Conservation (phyloP, 2,113 vertebrate genomes). For the Anseranas semipalmata region DNA sequence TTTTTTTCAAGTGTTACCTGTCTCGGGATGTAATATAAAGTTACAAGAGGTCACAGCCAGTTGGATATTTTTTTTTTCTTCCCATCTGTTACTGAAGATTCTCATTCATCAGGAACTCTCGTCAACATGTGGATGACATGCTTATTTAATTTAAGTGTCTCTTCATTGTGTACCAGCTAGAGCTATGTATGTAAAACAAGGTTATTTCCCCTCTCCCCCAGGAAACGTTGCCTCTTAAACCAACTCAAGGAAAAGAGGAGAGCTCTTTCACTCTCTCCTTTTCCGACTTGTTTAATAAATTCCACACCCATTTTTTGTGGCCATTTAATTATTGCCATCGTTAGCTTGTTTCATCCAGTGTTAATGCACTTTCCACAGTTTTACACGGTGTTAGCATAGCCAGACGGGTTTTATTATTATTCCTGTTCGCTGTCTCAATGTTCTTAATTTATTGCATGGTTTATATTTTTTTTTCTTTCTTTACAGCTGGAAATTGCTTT, state of each 20-base stretch:
- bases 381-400: constrained; percentile 80
- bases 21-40: constrained; percentile 51
- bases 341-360: constrained; percentile 81
- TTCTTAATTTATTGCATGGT: constrained; percentile 95
- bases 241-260: constrained; percentile 18
- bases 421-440: constrained; percentile 81
- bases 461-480: constrained; percentile 79
- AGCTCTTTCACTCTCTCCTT: not conserved
- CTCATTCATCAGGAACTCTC: constrained; percentile 38
- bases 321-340: constrained; percentile 73
- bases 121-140: constrained; percentile 54
- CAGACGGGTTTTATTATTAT: constrained; percentile 79
- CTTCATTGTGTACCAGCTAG: constrained; percentile 60
- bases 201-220: constrained; percentile 43
- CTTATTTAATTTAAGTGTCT: constrained; percentile 62
- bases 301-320: constrained; percentile 56
- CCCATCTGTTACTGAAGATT: constrained; percentile 69
- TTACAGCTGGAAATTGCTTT: constrained; percentile 82
- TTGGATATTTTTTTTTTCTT: constrained; percentile 39
- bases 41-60: constrained; percentile 68
- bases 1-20: constrained; percentile 40
- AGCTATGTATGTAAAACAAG: constrained; percentile 60
- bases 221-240: constrained; percentile 32
- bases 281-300: constrained; percentile 47
- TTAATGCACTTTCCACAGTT: constrained; percentile 85